Evolutionary conservation across 1,140 invertebrate species (phyloP), one percentile per base, ranked within the genome.

Genomic region (Chionoecetes opilio): DNA sequence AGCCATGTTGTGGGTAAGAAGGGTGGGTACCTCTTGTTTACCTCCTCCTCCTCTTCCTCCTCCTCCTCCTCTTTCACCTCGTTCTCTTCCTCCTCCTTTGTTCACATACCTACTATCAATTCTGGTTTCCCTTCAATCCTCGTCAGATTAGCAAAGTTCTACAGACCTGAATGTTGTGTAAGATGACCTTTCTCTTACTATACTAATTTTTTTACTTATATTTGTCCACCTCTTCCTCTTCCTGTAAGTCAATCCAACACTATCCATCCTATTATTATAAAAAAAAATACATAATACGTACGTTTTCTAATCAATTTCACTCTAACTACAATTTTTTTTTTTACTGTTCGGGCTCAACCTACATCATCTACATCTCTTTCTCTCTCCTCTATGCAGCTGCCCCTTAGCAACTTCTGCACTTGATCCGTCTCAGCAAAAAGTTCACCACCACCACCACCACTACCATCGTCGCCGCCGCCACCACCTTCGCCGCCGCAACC

Each of bases 131-230:
- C 86, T 41, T 88, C 32, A 29, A 29, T 41, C n/a, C 35, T 41
- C 86, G 34, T 88, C 63, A 75, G 63, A 75, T 75, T 75, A 75
- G 63, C 63, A 75, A 75, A 75, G 63, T 75, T 75, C 63, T 75
- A 75, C n/a, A 75, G 63, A 11, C 63, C n/a, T 75, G 63, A 75
- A 21, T 75, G 63, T n/a, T 75, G 21, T 75, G 63, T 75, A 75
- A 75, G 63, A n/a, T n/a, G n/a, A 75, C 63, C 63, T 21, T n/a
- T 75, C 46, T 75, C 53, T 63, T 6, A 8, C 53, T 63, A 3
- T 21, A 14, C 63, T 75, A 5, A 26, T 75, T 75, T 26, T 26
- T 75, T 5, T 75, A 75, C 63, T 3, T 75, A 14, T n/a, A 26
- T n/a, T 21, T n/a, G 6, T 75, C 21, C 63, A 2, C 63, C 63